A percentile compares a stretch with the other conserved stretches of the same genome.
Conservation (phyloP, 2,797 vertebrate species). For the Coregonus suidteri region DNA sequence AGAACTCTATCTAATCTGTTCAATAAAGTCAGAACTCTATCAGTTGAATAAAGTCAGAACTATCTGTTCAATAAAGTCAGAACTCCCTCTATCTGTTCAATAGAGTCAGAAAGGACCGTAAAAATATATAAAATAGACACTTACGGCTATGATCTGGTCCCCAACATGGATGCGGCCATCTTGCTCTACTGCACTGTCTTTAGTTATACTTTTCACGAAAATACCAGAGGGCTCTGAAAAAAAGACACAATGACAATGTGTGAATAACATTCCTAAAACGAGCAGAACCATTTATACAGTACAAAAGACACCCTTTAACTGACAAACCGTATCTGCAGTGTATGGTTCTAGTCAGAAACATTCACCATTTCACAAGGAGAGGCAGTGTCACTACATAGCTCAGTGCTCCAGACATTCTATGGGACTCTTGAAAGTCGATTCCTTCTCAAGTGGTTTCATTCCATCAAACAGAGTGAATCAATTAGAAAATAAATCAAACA, state of each 20-base stretch:
- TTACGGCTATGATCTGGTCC: conserved; percentile 97
- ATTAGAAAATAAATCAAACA: background rate
- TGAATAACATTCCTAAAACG: background rate
- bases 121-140: conserved; percentile 56
- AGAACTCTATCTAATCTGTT: background rate
- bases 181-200: conserved; percentile 93
- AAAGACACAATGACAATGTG: background rate
- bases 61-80: background rate
- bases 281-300: background rate
- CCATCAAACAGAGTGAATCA: background rate
- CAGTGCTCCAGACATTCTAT: background rate
- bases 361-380: background rate
- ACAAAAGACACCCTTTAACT: background rate
- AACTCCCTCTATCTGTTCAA: background rate
- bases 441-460: background rate
- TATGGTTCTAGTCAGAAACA: too few relatives aligned
- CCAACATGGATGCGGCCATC: conserved; percentile 94
- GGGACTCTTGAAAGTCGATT: background rate
- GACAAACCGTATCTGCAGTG: background rate
- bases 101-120: background rate
- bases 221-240: conserved; percentile 93
- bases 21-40: background rate
- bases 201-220: conserved; percentile 98
- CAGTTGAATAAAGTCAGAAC: too few relatives aligned
- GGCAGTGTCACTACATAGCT: background rate